A percentile compares a stretch with the other conserved stretches of the same genome.
Conservation (phyloP, 2,888 invertebrate genomes). For the Escarpia spicata region DNA sequence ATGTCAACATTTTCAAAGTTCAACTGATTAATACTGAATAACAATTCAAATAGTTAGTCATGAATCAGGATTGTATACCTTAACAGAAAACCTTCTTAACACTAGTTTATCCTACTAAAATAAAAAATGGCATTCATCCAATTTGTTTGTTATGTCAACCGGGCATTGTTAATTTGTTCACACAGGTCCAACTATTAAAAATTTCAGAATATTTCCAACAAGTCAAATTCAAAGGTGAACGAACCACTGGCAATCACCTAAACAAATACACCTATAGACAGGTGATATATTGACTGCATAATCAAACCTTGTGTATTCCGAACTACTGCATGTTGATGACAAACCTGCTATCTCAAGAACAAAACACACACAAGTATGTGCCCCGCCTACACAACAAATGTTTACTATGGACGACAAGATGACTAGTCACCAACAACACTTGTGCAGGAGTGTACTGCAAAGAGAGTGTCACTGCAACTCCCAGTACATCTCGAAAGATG, state of each 20-base stretch:
- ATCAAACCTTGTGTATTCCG: not conserved
- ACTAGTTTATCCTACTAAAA: not conserved
- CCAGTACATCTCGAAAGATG: not conserved
- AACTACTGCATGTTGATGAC: not conserved
- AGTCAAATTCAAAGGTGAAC: not conserved
- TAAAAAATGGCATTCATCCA: not conserved
- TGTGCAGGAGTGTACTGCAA: not conserved
- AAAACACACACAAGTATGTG: conserved; percentile 10
- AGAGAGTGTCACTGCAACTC: not conserved
- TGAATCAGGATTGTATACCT: not conserved
- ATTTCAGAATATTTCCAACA: not conserved
- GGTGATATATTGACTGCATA: not conserved
- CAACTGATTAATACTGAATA: not conserved
- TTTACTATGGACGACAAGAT: not conserved
- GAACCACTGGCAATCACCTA: not conserved
- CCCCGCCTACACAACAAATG: conserved; percentile 12
- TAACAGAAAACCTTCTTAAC: not conserved
- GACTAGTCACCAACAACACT: not conserved
- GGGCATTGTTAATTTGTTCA: not conserved
- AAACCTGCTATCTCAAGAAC: not conserved
- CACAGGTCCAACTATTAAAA: conserved; percentile 6
- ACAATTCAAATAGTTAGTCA: not conserved
- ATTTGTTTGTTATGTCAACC: not conserved
- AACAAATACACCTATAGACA: not conserved
- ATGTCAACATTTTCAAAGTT: not conserved